Evolutionary conservation across 2,888 invertebrate species (phyloP).

Genomic region (Nebria brevicollis): DNA sequence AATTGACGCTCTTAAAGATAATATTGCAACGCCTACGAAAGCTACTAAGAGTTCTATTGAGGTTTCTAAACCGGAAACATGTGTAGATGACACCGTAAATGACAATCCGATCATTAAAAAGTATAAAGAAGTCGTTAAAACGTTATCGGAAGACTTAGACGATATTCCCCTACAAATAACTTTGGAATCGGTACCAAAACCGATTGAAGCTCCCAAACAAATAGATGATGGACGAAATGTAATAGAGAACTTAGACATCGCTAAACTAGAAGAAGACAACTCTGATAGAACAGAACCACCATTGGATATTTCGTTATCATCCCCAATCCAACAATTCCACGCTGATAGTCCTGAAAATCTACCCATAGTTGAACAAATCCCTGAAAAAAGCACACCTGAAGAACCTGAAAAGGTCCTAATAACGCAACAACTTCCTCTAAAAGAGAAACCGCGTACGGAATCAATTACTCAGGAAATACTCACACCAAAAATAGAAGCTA

Average conservation of each 20-base stretch:
- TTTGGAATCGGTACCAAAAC: background rate
- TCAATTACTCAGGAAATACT: slow-evolving; percentile 20
- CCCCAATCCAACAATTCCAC: slow-evolving; percentile 11
- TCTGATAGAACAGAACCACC: slow-evolving; percentile 33
- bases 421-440: background rate
- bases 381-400: background rate
- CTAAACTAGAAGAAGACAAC: background rate
- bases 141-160: slow-evolving; percentile 15
- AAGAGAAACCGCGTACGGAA: slow-evolving; percentile 5
- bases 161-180: background rate
- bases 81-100: slow-evolving; percentile 15
- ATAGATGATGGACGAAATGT: background rate
- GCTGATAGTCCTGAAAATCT: background rate
- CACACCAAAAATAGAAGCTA: background rate
- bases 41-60: background rate
- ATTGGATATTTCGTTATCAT: slow-evolving; percentile 27
- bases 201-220: background rate
- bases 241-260: background rate
- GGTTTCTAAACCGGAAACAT: background rate
- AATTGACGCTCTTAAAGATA: background rate
- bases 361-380: background rate
- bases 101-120: slow-evolving; percentile 32
- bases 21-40: background rate
- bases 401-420: background rate
- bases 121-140: slow-evolving; percentile 25